Percentiles rank a stretch among this genome's conserved stretches.
These are phyloP conservation scores for Characodon lateralis DNA, from an alignment of 2,797 vertebrate species.

Conservation along the genomic window DNA sequence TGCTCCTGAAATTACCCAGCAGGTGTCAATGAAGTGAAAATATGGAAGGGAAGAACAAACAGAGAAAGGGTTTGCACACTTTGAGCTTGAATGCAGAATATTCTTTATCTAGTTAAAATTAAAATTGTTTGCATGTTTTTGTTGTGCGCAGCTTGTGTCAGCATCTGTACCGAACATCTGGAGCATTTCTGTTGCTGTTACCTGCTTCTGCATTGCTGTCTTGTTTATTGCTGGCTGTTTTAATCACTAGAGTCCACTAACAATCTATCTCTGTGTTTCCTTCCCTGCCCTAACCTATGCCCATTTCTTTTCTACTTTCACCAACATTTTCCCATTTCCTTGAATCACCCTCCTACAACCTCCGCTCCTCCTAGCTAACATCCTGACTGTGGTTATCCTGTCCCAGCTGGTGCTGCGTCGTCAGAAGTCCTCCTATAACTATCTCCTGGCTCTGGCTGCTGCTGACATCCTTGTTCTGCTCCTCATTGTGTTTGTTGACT, in stretches of 20 bases:
- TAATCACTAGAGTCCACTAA: conserved; percentile 56
- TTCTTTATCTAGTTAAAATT: background rate
- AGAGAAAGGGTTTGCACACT: conserved; percentile 15
- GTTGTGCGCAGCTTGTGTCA: conserved; percentile 9
- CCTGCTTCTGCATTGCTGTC: conserved; percentile 14
- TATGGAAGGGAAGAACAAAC: conserved; percentile 18
- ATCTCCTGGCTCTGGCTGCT: conserved; percentile 92
- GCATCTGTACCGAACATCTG: background rate
- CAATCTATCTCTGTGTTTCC: conserved; percentile 53
- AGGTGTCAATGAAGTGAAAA: conserved; percentile 45
- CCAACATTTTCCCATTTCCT: conserved; percentile 31
- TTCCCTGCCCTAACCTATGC: conserved; percentile 40
- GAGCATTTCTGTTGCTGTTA: background rate
- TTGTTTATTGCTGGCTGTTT: conserved; percentile 35
- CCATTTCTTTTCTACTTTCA: conserved; percentile 31
- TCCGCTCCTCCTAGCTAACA: conserved; percentile 86
- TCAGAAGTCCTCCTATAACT: conserved; percentile 98
- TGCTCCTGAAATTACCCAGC: conserved; percentile 54
- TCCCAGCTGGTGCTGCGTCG: conserved; percentile 93
- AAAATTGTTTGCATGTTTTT: conserved; percentile 12
- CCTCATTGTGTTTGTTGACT: conserved; percentile 96
- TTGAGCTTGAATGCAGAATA: background rate
- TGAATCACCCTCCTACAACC: conserved; percentile 28
- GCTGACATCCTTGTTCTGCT: conserved; percentile 95
- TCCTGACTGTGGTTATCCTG: conserved; percentile 95